These are phyloP conservation scores for Caracal caracal DNA, from an alignment of 2,113 vertebrate species.

Conservation along the genomic window DNA sequence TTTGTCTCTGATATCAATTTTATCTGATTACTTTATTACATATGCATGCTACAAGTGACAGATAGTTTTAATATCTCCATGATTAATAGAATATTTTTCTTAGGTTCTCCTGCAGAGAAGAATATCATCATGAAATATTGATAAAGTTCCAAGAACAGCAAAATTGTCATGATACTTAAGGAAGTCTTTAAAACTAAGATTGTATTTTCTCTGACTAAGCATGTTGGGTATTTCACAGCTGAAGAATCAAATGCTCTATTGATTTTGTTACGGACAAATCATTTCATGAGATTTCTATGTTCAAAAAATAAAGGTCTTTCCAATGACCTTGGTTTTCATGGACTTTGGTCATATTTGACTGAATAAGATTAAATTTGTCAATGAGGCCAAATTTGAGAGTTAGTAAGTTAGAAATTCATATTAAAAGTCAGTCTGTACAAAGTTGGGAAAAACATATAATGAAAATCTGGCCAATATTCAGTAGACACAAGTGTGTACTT, in stretches of 20 bases:
- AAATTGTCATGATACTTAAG: constrained; percentile 1
- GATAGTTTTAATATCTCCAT: constrained; percentile 63
- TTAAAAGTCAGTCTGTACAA: neutral
- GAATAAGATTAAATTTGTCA: neutral
- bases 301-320: neutral
- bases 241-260: neutral
- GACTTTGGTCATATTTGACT: neutral
- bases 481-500: neutral
- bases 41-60: constrained; percentile 61
- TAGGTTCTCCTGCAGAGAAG: constrained; percentile 48
- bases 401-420: neutral
- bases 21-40: constrained; percentile 61
- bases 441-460: neutral
- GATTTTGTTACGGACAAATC: constrained; percentile 22
- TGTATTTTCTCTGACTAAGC: neutral
- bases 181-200: constrained; percentile 39
- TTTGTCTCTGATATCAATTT: constrained; percentile 65
- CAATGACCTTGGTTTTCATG: neutral
- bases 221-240: neutral
- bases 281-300: neutral
- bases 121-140: constrained; percentile 64
- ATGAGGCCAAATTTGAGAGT: neutral
- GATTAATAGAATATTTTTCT: constrained; percentile 63
- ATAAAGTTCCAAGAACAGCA: constrained; percentile 38
- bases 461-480: neutral